These are phyloP conservation scores for Astyanax mexicanus DNA, from an alignment of 2,797 vertebrate genomes.

Conservation along the genomic window DNA sequence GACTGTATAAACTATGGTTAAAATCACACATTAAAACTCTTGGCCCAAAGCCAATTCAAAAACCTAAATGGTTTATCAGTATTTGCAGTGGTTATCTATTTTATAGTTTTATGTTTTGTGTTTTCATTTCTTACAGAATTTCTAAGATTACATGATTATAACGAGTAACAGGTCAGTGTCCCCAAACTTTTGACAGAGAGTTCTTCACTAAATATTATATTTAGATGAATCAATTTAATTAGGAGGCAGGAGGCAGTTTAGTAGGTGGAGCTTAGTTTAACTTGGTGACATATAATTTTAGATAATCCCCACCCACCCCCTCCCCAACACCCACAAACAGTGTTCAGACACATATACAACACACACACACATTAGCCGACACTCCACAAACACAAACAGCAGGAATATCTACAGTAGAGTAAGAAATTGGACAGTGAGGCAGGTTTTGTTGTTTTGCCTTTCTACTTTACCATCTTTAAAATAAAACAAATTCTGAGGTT, in stretches of 20 bases:
- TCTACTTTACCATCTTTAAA: neutral
- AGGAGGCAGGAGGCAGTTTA: neutral
- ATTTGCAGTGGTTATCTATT: no score
- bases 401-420: neutral
- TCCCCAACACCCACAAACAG: neutral
- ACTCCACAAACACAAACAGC: neutral
- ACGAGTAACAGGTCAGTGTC: neutral
- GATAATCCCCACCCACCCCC: no score
- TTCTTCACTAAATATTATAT: neutral
- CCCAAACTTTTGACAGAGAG: neutral
- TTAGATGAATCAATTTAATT: neutral
- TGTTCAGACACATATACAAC: neutral
- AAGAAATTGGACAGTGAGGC: neutral
- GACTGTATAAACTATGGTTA: no score
- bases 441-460: neutral
- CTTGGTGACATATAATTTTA: no score
- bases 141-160: no score
- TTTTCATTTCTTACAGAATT: no score
- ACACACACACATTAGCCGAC: neutral
- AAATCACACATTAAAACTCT: no score
- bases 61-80: no score
- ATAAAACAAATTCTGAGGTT: no score
- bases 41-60: no score
- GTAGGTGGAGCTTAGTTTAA: neutral
- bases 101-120: no score